A percentile compares a stretch with the other conserved stretches of the same genome.
Conservation (phyloP, 1,140 invertebrate species). For the Lepidotrigona ventralis region DNA sequence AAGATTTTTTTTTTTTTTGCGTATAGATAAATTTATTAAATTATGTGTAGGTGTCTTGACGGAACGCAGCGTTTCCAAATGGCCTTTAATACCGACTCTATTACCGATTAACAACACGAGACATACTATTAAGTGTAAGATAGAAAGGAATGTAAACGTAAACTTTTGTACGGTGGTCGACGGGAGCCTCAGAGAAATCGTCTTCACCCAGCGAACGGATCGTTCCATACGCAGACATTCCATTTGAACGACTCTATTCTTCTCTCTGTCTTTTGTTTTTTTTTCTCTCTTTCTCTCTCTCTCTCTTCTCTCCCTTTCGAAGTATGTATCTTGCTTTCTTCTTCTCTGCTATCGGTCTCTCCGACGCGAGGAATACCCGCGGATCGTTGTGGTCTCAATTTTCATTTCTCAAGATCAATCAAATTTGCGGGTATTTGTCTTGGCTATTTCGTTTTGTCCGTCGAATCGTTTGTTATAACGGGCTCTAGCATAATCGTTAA, state of each 20-base stretch:
- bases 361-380: not conserved
- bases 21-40: conserved; percentile 62
- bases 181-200: conserved; percentile 66
- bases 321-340: no score
- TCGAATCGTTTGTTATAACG: conserved; percentile 31
- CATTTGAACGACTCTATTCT: conserved; percentile 64
- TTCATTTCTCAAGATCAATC: no score
- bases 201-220: conserved; percentile 50
- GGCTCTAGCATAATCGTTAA: conserved; percentile 57
- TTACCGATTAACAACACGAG: conserved; percentile 25
- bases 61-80: conserved; percentile 63
- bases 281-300: not conserved
- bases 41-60: conserved; percentile 53
- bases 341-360: not conserved
- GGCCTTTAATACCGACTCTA: conserved; percentile 51
- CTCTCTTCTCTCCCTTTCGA: no score
- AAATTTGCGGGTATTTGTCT: not conserved
- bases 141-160: conserved; percentile 26
- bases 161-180: conserved; percentile 60
- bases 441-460: not conserved
- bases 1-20: conserved; percentile 18
- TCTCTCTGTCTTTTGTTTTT: not conserved
- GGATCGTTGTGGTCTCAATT: not conserved
- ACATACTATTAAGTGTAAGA: conserved; percentile 51
- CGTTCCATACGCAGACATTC: conserved; percentile 76